phyloP scores from a whole-genome alignment of 2,888 invertebrate genomes.

The Idaea dimidiata region DNA sequence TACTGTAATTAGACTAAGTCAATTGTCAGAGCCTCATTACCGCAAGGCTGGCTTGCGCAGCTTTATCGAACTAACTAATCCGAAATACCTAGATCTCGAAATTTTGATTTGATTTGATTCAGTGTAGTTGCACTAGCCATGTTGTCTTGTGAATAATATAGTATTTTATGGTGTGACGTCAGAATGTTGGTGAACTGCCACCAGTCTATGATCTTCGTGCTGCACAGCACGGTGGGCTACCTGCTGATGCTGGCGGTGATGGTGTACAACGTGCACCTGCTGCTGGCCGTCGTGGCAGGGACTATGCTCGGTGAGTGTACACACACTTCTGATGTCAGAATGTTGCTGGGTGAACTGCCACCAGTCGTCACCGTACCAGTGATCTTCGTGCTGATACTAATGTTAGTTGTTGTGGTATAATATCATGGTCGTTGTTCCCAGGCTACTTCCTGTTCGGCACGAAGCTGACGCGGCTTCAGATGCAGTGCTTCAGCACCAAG shows the following conservation, averaged over 20 bases:
- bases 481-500: slow-evolving; percentile 69
- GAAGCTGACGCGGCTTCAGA: slow-evolving; percentile 66
- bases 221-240: slow-evolving; percentile 83
- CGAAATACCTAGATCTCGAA: no score
- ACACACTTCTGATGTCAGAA: no score
- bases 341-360: no score
- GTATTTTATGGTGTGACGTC: slow-evolving; percentile 11
- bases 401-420: neutral
- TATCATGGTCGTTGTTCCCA: slow-evolving; percentile 22
- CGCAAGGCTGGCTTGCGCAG: no score
- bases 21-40: no score
- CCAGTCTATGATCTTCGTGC: slow-evolving; percentile 73
- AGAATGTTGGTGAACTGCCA: slow-evolving; percentile 62
- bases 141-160: no score
- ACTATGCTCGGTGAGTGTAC: slow-evolving; percentile 77
- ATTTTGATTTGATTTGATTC: no score
- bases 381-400: no score
- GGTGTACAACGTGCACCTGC: slow-evolving; percentile 86
- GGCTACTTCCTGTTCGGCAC: slow-evolving; percentile 75
- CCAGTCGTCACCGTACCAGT: no score
- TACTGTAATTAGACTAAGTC: no score
- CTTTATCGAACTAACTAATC: no score
- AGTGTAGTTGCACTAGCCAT: no score
- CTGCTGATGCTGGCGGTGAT: slow-evolving; percentile 87
- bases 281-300: slow-evolving; percentile 83